phyloP scores from a whole-genome alignment of 2,888 invertebrate genomes.

The Conops quadrifasciatus region DNA sequence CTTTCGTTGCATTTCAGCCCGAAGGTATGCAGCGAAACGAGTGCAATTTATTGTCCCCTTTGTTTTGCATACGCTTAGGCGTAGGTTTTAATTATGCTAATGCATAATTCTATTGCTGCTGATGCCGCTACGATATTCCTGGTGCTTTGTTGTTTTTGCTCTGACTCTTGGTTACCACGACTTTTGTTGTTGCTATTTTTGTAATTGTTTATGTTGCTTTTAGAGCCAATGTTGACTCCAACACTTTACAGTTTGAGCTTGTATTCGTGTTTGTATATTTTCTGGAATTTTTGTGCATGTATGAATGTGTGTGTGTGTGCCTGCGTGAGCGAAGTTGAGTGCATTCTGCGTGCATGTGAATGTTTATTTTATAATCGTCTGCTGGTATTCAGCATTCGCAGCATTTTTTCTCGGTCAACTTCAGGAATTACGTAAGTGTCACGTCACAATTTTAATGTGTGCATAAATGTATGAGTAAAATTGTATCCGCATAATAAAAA shows the following conservation, averaged over 20 bases:
- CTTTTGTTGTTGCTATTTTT: constrained; percentile 10
- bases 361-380: constrained; percentile 24
- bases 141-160: not conserved
- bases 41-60: constrained; percentile 23
- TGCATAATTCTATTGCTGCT: constrained; percentile 35
- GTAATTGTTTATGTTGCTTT: constrained; percentile 10
- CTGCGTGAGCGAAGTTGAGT: constrained; percentile 1
- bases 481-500: too few relatives aligned
- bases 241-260: not conserved
- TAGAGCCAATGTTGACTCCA: constrained; percentile 3
- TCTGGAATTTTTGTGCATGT: constrained; percentile 22
- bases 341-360: not conserved
- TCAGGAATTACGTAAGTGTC: too few relatives aligned
- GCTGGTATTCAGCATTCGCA: not conserved
- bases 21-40: constrained; percentile 31
- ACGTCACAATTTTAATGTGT: too few relatives aligned
- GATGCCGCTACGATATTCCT: not conserved
- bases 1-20: constrained; percentile 1
- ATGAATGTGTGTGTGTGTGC: not conserved
- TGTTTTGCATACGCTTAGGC: constrained; percentile 31
- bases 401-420: not conserved
- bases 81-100: constrained; percentile 49
- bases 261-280: constrained; percentile 42
- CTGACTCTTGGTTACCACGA: not conserved
- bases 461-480: too few relatives aligned